A percentile compares a stretch with the other conserved stretches of the same genome.
Evolutionary conservation across 2,888 invertebrate genomes (phyloP).

Genomic region (Pollenia amentaria): DNA sequence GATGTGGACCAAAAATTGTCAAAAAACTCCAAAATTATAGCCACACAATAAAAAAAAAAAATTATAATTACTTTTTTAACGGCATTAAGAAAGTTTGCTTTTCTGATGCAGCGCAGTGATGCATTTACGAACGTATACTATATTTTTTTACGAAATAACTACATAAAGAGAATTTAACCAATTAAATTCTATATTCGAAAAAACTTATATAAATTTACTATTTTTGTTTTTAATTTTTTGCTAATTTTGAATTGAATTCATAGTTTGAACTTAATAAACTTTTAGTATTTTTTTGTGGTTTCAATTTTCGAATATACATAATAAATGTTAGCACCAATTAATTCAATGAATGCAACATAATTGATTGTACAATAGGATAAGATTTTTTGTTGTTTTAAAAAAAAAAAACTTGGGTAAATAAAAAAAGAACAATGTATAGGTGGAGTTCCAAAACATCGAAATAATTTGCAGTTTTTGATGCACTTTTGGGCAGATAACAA

Average conservation of each 20-base stretch:
- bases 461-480: too few relatives aligned
- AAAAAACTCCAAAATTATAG: too few relatives aligned
- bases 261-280: slow-evolving; percentile 61
- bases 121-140: too few relatives aligned
- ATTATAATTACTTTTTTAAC: too few relatives aligned
- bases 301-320: slow-evolving; percentile 50
- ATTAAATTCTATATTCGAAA: background rate
- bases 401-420: slow-evolving; percentile 24
- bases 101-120: too few relatives aligned
- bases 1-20: too few relatives aligned
- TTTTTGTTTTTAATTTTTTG: slow-evolving; percentile 29
- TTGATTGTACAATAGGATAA: slow-evolving; percentile 71
- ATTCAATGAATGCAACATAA: slow-evolving; percentile 80
- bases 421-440: background rate
- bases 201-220: slow-evolving; percentile 8
- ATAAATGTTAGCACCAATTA: slow-evolving; percentile 80
- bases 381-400: background rate
- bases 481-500: too few relatives aligned
- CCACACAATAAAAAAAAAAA: too few relatives aligned
- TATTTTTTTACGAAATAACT: too few relatives aligned
- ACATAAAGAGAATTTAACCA: background rate
- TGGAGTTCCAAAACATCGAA: too few relatives aligned
- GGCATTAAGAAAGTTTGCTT: too few relatives aligned
- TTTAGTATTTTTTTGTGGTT: slow-evolving; percentile 56
- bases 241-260: slow-evolving; percentile 72